Conservation (phyloP, 2,888 invertebrate genomes). For the Tiliacea aurago region DNA sequence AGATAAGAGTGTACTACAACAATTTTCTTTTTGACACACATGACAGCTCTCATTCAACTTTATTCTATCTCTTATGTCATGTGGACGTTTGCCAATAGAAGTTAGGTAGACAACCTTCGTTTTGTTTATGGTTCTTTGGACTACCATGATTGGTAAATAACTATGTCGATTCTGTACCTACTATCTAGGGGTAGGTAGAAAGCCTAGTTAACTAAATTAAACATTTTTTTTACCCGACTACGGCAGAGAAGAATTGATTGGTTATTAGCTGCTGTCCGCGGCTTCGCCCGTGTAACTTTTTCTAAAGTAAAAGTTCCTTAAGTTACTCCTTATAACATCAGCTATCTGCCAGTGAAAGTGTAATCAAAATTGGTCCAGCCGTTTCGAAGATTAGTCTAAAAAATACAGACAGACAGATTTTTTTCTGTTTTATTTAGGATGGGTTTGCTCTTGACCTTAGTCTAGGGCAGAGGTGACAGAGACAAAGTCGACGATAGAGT, state of each 20-base stretch:
- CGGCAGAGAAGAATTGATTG: not conserved
- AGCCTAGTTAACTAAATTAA: not conserved
- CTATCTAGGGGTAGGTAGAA: not conserved
- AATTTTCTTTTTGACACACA: conserved; percentile 50
- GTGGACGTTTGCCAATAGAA: conserved; percentile 57
- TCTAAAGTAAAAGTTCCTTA: no score
- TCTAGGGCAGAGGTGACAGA: no score
- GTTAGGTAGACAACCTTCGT: conserved; percentile 35
- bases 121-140: conserved; percentile 31
- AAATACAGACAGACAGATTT: no score
- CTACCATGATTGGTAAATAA: conserved; percentile 32
- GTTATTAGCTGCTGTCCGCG: not conserved
- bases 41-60: conserved; percentile 57
- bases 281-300: no score
- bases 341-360: no score
- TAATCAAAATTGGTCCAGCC: no score
- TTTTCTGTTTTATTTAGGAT: no score
- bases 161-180: not conserved
- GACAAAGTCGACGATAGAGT: no score
- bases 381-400: no score
- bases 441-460: no score
- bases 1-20: conserved; percentile 49
- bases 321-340: no score
- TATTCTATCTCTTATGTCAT: conserved; percentile 24
- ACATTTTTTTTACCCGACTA: not conserved